Evolutionary conservation across 2,888 invertebrate genomes (phyloP), one percentile per base, ranked within the genome.

Genomic region (Panorpa germanica): DNA sequence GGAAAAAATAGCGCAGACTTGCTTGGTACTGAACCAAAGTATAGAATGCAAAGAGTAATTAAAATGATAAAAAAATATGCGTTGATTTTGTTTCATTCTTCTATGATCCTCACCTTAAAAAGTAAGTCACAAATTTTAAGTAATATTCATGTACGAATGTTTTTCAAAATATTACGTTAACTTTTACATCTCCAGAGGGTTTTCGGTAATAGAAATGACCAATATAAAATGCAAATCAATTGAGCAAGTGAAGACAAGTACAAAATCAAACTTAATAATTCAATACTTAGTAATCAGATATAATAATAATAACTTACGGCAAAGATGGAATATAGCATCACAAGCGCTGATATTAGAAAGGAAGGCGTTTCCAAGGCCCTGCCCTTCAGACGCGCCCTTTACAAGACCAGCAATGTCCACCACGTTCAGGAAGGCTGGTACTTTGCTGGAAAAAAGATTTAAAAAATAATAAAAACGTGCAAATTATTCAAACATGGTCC

Each of bases 401-500:
- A 99, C 98, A 39, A 99, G 60, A 7, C 98, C 98, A 31, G 98
- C 98, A 44, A 99, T 99, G 52, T 99, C 98, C 17, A 91, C 90
- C 18, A 99, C 82, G 52, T 91, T 96, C 38, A 99, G 59, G 54
- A 81, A 98, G 1, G 96, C 98, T 9, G 98, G 95, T 19, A 98
- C 96, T 64, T 93, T 91, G 55, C 93, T 95, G 56, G n/a, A 64
- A 62, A 38, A 37, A 35, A 33, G 35, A 38, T 32, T 36, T 35
- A 29, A 8, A 17, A 26, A 29, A 27, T 22, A 31, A 25, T 11
- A n/a, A n/a, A n/a, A n/a, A n/a, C n/a, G n/a, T n/a, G n/a, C n/a
- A n/a, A n/a, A n/a, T n/a, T n/a, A n/a, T n/a, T n/a, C n/a, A n/a
- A n/a, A n/a, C n/a, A n/a, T n/a, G n/a, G n/a, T n/a, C n/a, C n/a